Percentiles rank a stretch among this genome's conserved stretches.
These are phyloP conservation scores for Merodon equestris DNA, from an alignment of 2,888 invertebrate genomes.

Conservation along the genomic window DNA sequence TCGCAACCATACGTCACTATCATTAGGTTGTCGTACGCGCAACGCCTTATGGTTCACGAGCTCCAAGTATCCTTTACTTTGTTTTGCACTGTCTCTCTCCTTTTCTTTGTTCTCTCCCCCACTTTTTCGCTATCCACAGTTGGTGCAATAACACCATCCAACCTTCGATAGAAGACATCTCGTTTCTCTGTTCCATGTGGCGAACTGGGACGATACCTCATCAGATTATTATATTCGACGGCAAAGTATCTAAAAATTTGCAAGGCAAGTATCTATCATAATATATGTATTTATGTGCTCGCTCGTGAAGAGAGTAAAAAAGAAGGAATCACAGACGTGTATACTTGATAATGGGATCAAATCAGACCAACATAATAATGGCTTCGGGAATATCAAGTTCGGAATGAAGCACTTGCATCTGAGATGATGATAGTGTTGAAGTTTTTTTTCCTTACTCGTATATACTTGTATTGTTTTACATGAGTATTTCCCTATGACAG, in stretches of 20 bases:
- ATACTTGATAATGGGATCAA: constrained; percentile 53
- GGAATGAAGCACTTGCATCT: neutral
- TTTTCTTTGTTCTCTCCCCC: neutral
- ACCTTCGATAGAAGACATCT: neutral
- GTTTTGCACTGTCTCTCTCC: constrained; percentile 5
- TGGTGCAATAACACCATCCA: too few species aligned
- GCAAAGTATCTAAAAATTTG: constrained; percentile 42
- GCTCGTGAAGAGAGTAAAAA: neutral
- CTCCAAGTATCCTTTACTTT: constrained; percentile 15
- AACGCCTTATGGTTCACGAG: constrained; percentile 23
- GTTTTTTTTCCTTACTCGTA: neutral
- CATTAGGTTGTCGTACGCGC: constrained; percentile 37
- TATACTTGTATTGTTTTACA: too few species aligned
- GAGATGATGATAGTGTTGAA: constrained; percentile 16
- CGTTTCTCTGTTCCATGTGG: neutral
- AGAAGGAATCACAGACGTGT: constrained; percentile 6
- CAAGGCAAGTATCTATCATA: constrained; percentile 47
- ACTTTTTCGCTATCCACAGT: neutral
- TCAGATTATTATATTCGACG: constrained; percentile 41
- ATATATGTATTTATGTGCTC: constrained; percentile 25
- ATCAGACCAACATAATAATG: constrained; percentile 53
- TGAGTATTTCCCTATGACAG: neutral
- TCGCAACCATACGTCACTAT: constrained; percentile 26
- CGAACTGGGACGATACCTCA: constrained; percentile 8
- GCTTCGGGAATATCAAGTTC: constrained; percentile 33